Evolutionary conservation across 2,113 vertebrate species (phyloP).

Genomic region (Climacteris rufus): DNA sequence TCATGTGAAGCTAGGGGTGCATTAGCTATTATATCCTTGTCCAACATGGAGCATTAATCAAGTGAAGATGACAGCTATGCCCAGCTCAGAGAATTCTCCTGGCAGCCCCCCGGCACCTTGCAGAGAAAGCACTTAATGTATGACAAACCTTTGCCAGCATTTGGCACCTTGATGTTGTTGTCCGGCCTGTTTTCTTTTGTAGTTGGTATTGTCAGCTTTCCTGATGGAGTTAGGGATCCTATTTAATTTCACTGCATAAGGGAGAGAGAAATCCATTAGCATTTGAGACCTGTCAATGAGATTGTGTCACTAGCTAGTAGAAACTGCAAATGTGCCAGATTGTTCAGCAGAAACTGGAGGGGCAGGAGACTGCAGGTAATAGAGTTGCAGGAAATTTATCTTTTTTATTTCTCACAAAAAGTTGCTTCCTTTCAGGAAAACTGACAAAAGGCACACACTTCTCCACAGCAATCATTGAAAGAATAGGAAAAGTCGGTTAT

Average conservation of each 20-base stretch:
- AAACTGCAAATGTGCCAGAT: constrained; percentile 16
- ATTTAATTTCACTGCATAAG: constrained; percentile 42
- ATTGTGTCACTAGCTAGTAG: constrained; percentile 3
- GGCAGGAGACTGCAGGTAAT: not conserved
- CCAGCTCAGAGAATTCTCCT: not conserved
- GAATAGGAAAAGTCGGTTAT: not conserved
- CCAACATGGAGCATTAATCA: not conserved
- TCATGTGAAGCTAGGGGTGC: not conserved
- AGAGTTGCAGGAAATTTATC: not conserved
- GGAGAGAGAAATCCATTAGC: constrained; percentile 31
- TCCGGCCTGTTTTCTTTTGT: constrained; percentile 5
- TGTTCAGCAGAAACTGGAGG: constrained; percentile 24
- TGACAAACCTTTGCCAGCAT: not conserved
- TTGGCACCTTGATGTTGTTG: not conserved
- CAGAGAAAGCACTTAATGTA: not conserved
- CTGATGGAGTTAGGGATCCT: not conserved
- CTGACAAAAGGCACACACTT: not conserved
- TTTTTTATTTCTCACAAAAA: not conserved
- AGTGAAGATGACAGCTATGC: not conserved
- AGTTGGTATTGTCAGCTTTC: constrained; percentile 13
- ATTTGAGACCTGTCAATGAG: not conserved
- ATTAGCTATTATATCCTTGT: not conserved
- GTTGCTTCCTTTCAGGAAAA: not conserved
- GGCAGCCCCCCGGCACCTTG: not conserved
- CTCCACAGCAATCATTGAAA: not conserved